Base-by-base conservation (phyloP, 2,888 invertebrate species). In the Cryptocephalus primarius region DNA sequence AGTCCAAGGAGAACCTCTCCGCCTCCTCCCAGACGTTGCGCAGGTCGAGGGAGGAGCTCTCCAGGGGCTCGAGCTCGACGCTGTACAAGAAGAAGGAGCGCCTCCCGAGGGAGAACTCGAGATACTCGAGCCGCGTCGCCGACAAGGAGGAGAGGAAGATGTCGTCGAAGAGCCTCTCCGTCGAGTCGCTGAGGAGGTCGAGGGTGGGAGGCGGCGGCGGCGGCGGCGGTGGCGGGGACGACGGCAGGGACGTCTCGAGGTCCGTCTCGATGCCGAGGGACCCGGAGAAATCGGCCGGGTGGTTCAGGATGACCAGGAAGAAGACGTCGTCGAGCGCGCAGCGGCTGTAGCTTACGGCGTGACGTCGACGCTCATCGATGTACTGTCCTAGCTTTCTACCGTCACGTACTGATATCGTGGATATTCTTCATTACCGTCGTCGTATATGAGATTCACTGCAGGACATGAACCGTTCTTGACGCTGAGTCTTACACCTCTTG, bases 211-310 rank as follows among this genome's bases (percentile, higher is more conserved):
- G 62, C 22, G 22, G 59, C 53, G 64, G 42, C 59, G 61, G 59
- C 57, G 63, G 39, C 53, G 69, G 73, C 53, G 80, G 76, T 47
- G 67, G 22, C 2, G 22, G 59, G 53, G 64, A 42, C 59, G 61
- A 59, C 57, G 63, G 39, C 53, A 69, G 73, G 53, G 80, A 76
- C 47, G 67, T 79, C 8, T 75, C 78, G 0, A 71, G 85, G 48
- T 84, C 84, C 1, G 75, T 82, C 41, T 84, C 85, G 8, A 83
- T 84, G 76, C 83, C 84, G 42, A 79, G 82, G 59, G 82, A 84
- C 60, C 77, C 79, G 42, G 79, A 78, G 60, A 82, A 83, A 65
- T 79, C 80, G 50, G 82, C 84, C 34, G 83, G 83, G 45, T 85
- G 84, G 85, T 83, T 84, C 60, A 82, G 80, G 64, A 66, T 80